Base-by-base conservation (phyloP, 2,888 invertebrate species). In the Gasteruption jaculator region DNA sequence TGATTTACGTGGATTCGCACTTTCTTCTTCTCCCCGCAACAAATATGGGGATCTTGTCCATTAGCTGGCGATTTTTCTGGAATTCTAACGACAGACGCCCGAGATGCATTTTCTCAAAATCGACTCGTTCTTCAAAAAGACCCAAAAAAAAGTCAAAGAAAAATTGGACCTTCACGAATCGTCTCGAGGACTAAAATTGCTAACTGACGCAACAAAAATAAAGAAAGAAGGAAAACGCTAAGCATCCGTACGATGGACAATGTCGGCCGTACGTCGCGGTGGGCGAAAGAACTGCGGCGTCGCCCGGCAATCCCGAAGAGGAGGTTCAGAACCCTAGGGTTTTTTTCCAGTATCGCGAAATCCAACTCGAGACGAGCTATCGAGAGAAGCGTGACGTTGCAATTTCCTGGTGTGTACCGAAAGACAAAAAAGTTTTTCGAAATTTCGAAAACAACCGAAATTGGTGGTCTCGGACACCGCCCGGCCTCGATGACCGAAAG, bases 261-360 rank as follows among this genome's bases (percentile, higher is more conserved):
- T 68, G 65, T 66, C 63, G 61, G 58, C 60, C 62, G 58, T 60
- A 64, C 62, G 64, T 68, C 65, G 63, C 63, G 70, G 70, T 67
- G 62, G 68, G 68, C 70, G 70, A 70, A 70, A 69, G 70, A 70
- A 68, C 62, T 63, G 69, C 63, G 69, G 64, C 68, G 58, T 58
- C 60, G 68, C 62, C 62, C 63, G 62, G 63, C 61, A 59, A n/a
- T 63, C 61, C 53, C 50, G 53, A 51, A 50, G 50, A 56, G 53
- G 52, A 56, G 48, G 38, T n/a, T n/a, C n/a, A n/a, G n/a, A n/a
- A n/a, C n/a, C n/a, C n/a, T n/a, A n/a, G n/a, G n/a, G n/a, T n/a
- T n/a, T n/a, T n/a, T n/a, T n/a, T n/a, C n/a, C n/a, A n/a, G n/a
- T n/a, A n/a, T n/a, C n/a, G n/a, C n/a, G n/a, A n/a, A n/a, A n/a